Base-by-base conservation (phyloP, 2,888 invertebrate genomes). In the Gymnoscelis rufifasciata region DNA sequence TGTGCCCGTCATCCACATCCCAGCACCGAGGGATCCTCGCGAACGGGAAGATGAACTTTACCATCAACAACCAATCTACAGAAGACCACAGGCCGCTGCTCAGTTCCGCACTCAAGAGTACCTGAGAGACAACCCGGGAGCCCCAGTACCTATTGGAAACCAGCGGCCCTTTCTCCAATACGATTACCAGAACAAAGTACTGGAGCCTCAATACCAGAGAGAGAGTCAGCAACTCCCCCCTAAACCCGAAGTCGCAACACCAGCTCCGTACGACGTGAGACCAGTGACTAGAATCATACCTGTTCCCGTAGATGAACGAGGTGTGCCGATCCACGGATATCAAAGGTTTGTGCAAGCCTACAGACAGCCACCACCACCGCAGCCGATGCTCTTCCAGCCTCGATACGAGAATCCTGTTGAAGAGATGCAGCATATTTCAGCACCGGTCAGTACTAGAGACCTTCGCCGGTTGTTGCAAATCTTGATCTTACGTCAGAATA, bases 371-470 rank as follows among this genome's bases (percentile, higher is more conserved):
- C 70, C 48, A 1, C 43, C 36, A 11, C 43, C 50, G 4, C 50
- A 48, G 27, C 48, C 43, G 14, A 46, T 56, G 3, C 28, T 68
- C 7, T 68, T 60, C 53, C 77, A 71, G 60, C 83, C 78, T 8
- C 67, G 82, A n/a, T 89, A 89, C 27, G 50, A 50, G n/a, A 89
- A 90, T 44, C 84, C 88, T 3, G 74, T 79, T 5, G 87, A 89
- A 14, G 90, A 90, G 51, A 86, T 90, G 72, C 90, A 90, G 47
- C 86, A 90, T 1, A 92, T 92, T 33, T 89, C 91, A 37, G 90
- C 93, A 7, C 93, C 93, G 5, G 90, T 93, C 1, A 93, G 93
- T 63, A 91, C 93, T 1, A 89, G 91, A 61, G 93, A 94, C 66
- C 91, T 93, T 50, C 92, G 93, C 64, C 86, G 91, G 37, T 74